phyloP scores from a whole-genome alignment of 2,113 vertebrate species.

The Proterorhinus semilunaris region DNA sequence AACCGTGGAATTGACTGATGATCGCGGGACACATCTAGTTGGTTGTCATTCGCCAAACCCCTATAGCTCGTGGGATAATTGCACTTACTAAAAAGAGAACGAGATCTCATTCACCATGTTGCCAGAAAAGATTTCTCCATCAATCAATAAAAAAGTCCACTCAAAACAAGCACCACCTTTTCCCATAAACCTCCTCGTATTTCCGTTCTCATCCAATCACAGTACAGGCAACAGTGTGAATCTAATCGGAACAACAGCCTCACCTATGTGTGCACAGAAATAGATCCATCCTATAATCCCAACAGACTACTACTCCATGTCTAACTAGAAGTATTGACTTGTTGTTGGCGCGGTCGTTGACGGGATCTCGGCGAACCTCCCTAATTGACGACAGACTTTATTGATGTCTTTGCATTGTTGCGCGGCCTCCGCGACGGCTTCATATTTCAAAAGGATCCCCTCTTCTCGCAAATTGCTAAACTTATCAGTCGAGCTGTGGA shows the following conservation, averaged over 20 bases:
- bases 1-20: too few relatives aligned
- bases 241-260: background rate
- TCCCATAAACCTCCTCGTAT: background rate
- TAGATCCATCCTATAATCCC: slow-evolving; percentile 10
- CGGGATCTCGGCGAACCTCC: slow-evolving; percentile 16
- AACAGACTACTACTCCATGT: slow-evolving; percentile 21
- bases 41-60: too few relatives aligned
- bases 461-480: slow-evolving; percentile 8
- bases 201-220: background rate
- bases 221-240: background rate
- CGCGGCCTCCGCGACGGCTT: background rate
- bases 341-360: slow-evolving; percentile 21
- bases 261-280: slow-evolving; percentile 6
- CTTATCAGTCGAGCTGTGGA: slow-evolving; percentile 25
- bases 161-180: background rate
- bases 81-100: background rate
- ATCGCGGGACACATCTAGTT: too few relatives aligned
- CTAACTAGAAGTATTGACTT: slow-evolving; percentile 25
- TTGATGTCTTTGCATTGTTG: slow-evolving; percentile 20
- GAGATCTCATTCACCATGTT: background rate
- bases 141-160: background rate
- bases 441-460: slow-evolving; percentile 20
- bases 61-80: too few relatives aligned
- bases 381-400: slow-evolving; percentile 30
- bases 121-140: background rate